Evolutionary conservation across 1,140 invertebrate species (phyloP), one percentile per base, ranked within the genome.

Genomic region (Zaprionus davidi): DNA sequence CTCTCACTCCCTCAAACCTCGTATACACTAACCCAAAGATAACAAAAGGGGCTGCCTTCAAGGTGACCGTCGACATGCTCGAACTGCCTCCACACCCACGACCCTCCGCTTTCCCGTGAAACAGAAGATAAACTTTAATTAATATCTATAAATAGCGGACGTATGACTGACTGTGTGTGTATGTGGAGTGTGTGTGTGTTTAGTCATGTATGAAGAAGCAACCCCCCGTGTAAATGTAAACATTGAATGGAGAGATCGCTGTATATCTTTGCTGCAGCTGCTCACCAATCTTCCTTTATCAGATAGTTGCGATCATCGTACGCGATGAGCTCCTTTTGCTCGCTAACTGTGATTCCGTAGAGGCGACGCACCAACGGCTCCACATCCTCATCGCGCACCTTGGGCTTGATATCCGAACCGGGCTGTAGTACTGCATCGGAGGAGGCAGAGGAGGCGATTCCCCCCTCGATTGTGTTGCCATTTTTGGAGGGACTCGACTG

Each of bases 251-350:
- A 24, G 20, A 51, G 22, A 22, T 12, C 46, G 5, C 5, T 51
- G 13, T 22, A 6, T 15, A 31, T 17, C 44, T 9, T 64, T 12
- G 60, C 41, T 34, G 31, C 31, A 34, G 31, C 17, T 49, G 70
- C 91, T 92, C 76, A 92, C 91, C 79, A 76, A 80, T 92, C 91
- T 71, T 90, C 60, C 91, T 85, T 22, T 95, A 92, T 73, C 90
- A 94, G 82, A 81, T 95, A 98, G 92, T 98, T 98, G 81, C 94
- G 95, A 92, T 98, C 97, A 84, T 98, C 96, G 85, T 98, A 98
- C 12, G 96, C 95, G 70, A 96, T 95, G 0, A 98, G 90, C 84
- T 96, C 95, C 15, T 92, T 94, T 2, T 97, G 94, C 26, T 94
- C 94, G n/a, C 93, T 93, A 1, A 95, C 94, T 7, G 94, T 94